Base-by-base conservation (phyloP, 2,888 invertebrate genomes). In the Pecten maximus region DNA sequence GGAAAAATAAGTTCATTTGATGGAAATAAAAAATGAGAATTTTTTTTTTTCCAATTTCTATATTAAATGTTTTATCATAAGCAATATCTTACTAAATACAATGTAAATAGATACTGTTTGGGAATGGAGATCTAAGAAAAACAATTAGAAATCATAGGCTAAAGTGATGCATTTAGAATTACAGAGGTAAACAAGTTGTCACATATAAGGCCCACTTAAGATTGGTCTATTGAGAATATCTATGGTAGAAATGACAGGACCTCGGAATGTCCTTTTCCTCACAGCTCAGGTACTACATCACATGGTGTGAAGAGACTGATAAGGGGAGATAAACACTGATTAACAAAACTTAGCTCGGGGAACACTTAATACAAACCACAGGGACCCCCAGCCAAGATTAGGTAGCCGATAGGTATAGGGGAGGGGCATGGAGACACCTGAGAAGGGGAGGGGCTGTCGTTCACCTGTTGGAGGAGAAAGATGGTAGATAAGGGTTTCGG, bases 241-340 rank as follows among this genome's bases (percentile, higher is more conserved):
- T 74, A 74, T 23, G 12, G 74, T 12, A 74, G 74, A 74, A 28
- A 28, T 10, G 15, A 15, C 10, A 35, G 74, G 12, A 28, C 35
- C 35, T 6, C 10, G 74, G 74, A 74, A 74, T 74, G 74, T 74
- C 74, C 28, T 28, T 74, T 35, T 35, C 74, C 74, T 74, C 35
- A 10, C 74, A 74, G 74, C 28, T 28, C 35, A 35, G 2, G n/a
- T 60, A 60, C 74, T 74, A 74, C 28, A 35, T 74, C 35, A 35
- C 74, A 74, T 74, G 74, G 74, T 74, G 74, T 74, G 74, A 74
- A 8, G 8, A 15, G 12, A 15, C 35, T 35, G 74, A 74, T 74
- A 74, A 74, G 74, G 74, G 74, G 74, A 74, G 74, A 74, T 74
- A 74, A 74, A 74, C 15, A 74, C 23, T 74, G 74, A 74, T 74